Base-by-base conservation (phyloP, 1,140 invertebrate species). In the Zelostemma sp. region DNA sequence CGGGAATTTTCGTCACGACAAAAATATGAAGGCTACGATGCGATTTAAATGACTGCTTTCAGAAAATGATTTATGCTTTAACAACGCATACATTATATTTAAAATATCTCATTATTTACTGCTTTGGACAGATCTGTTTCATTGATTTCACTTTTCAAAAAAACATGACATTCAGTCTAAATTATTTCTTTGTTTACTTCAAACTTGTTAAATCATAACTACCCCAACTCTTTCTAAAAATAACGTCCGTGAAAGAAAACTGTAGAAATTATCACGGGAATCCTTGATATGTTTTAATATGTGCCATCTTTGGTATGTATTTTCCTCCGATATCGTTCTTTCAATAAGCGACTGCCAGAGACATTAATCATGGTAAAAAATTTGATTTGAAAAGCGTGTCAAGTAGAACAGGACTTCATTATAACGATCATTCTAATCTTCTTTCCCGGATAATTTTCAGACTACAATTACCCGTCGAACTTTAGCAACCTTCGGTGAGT, bases 51-150 rank as follows among this genome's bases (percentile, higher is more conserved):
- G 28, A 59, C 41, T 56, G 56, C 35, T 41, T 33, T 25, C 50
- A 40, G 40, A 50, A 53, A 25, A 59, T 51, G 57, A 64, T 65
- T 70, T 53, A 64, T 43, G 35, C 50, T 12, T 9, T 17, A 5
- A 18, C 41, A 5, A 11, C 11, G 17, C n/a, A 17, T 43, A 16
- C 41, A 61, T 50, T 60, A 25, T 17, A n/a, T 11, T 41, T 49
- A 31, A 54, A 58, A 54, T 57, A 45, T 60, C 50, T 45, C 48
- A 47, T 66, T 60, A 48, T 48, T 48, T 21, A 21, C 21, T 3
- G 2, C 3, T 6, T 4, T 25, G 5, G 21, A 48, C 45, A 21
- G 6, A 35, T 35, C 2, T 11, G 15, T 48, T 61, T 54, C 15
- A 45, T 19, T 12, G 21, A 35, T 35, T n/a, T 35, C 33, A 35